Conservation (phyloP, 1,140 invertebrate genomes). For the Brachionus koreanus region DNA sequence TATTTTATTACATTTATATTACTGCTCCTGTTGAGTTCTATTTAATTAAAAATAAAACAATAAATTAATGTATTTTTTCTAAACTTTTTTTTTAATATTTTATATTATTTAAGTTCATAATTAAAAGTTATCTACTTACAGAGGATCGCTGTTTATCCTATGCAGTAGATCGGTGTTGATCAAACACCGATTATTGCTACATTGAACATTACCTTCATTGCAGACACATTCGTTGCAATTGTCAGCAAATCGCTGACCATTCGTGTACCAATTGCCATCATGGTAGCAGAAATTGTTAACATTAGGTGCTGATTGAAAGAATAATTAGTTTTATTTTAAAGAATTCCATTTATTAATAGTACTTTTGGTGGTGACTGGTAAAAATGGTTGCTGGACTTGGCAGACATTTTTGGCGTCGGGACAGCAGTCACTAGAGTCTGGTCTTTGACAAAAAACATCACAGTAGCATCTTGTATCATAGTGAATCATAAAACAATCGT, state of each 20-base stretch:
- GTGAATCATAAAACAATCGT: conserved; percentile 72
- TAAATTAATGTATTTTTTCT: too few relatives aligned
- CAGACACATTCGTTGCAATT: conserved; percentile 39
- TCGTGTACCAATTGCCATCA: neutral
- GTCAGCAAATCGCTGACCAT: neutral
- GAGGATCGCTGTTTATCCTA: conserved; percentile 64
- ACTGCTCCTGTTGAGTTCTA: too few relatives aligned
- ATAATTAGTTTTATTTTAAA: neutral
- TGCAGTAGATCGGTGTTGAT: conserved; percentile 67
- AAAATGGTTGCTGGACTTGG: neutral
- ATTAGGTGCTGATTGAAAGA: neutral
- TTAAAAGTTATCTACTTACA: conserved; percentile 20
- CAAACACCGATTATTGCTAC: conserved; percentile 70
- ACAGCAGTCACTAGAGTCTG: conserved; percentile 70
- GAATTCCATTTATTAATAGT: neutral
- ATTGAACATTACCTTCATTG: conserved; percentile 55
- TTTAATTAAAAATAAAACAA: too few relatives aligned
- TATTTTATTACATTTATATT: too few relatives aligned
- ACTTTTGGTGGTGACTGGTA: neutral
- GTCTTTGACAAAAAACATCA: conserved; percentile 74
- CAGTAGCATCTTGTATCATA: conserved; percentile 78
- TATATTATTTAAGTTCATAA: too few relatives aligned
- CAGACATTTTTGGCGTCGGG: conserved; percentile 75
- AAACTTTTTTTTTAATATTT: too few relatives aligned
- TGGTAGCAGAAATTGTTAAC: neutral